Evolutionary conservation across 2,888 invertebrate species (phyloP), one percentile per base, ranked within the genome.

Genomic region (Acleris literana): DNA sequence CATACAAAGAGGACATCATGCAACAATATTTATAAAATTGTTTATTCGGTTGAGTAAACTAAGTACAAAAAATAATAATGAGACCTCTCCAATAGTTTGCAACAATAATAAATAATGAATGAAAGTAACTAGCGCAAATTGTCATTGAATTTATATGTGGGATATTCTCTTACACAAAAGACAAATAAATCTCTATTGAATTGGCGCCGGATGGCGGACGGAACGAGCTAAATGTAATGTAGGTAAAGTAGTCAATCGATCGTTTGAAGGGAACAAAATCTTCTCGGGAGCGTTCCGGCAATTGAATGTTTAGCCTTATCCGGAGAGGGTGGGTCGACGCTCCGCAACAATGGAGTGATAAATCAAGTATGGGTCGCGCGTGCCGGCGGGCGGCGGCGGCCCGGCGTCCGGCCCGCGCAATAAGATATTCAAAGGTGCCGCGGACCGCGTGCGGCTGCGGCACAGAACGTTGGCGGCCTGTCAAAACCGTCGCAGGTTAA

Each of bases 271-370:
- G 86, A 86, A 86, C 87, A 90, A 90, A 65, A 90, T 88, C 88
- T 86, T 87, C 86, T 86, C 82, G 83, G 87, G 85, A 87, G 85
- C 86, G 85, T 87, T 85, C 89, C 87, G 87, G 86, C 87, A 87
- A 90, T 91, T 88, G 89, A 90, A 90, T 90, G 87, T 91, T 91
- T 90, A 88, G 87, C 85, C 82, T 88, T 88, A 90, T 90, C 90
- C 90, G 89, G 85, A 78, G 81, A 82, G 88, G 87, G 88, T 84
- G 86, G 87, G 84, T 86, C 85, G 86, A 80, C 84, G 85, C 83
- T 84, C 83, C 83, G 82, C 82, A 87, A 92, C 91, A 92, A 92
- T 92, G 87, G 89, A 90, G 87, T 87, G 87, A 91, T 92, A 92
- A 92, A 92, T 92, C 92, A 91, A 86, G 92, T 88, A 90, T 90